Evolutionary conservation across 1,140 invertebrate species (phyloP).

Genomic region (Diorhabda sublineata): DNA sequence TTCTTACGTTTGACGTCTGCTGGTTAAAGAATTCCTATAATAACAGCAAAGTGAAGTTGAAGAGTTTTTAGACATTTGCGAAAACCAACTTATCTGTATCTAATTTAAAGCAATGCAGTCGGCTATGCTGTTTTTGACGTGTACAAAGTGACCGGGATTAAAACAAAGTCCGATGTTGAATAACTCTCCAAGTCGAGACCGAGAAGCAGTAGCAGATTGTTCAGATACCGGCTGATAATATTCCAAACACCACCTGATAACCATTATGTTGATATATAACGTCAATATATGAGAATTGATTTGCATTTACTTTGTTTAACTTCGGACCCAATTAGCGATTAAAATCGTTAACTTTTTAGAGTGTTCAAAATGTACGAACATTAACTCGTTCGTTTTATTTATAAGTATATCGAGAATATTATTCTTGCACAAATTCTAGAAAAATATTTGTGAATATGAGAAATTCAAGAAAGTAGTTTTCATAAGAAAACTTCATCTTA

Average conservation of each 20-base stretch:
- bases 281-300: constrained; percentile 9
- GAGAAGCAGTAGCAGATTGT: constrained; percentile 24
- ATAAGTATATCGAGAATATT: too few relatives aligned
- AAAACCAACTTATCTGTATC: constrained; percentile 25
- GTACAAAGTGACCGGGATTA: constrained; percentile 20
- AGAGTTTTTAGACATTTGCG: constrained; percentile 19
- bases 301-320: constrained; percentile 10
- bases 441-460: too few relatives aligned
- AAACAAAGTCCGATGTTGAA: constrained; percentile 16
- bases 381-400: too few relatives aligned
- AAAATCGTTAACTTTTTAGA: neutral
- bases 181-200: constrained; percentile 14
- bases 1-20: constrained; percentile 4
- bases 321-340: constrained; percentile 9
- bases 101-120: constrained; percentile 23
- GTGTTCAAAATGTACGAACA: too few relatives aligned
- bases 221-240: constrained; percentile 22
- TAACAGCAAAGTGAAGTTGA: constrained; percentile 19
- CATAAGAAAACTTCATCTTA: too few relatives aligned
- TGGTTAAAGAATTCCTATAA: constrained; percentile 20
- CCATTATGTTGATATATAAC: constrained; percentile 17
- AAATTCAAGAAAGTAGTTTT: too few relatives aligned
- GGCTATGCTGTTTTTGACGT: constrained; percentile 25
- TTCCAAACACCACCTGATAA: constrained; percentile 10
- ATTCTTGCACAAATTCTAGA: too few relatives aligned